Evolutionary conservation across 2,797 vertebrate genomes (phyloP).

Genomic region (Borostomias antarcticus): DNA sequence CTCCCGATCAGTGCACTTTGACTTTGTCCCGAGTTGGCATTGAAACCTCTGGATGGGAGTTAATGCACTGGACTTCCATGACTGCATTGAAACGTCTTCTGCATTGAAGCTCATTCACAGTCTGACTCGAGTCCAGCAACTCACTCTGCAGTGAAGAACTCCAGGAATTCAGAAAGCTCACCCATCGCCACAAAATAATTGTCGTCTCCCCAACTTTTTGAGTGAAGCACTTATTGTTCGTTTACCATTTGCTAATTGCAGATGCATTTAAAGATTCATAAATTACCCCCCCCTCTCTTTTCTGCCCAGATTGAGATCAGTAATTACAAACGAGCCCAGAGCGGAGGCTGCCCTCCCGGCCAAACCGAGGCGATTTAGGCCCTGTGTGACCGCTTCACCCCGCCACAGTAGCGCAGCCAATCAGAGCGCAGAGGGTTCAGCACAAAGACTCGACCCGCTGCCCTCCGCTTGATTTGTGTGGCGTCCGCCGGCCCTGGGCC

Average conservation of each 20-base stretch:
- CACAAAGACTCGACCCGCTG: conserved; percentile 26
- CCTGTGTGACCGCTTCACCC: conserved; percentile 6
- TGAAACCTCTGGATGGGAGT: conserved; percentile 11
- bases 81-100: not conserved
- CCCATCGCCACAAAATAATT: conserved; percentile 8
- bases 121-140: too few relatives aligned
- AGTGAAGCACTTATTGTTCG: conserved; percentile 4
- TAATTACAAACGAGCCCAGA: conserved; percentile 54
- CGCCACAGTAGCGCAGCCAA: conserved; percentile 8
- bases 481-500: conserved; percentile 15
- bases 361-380: conserved; percentile 41
- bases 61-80: too few relatives aligned
- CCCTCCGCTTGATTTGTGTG: conserved; percentile 27
- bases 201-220: conserved; percentile 23
- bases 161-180: not conserved
- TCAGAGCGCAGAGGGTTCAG: not conserved
- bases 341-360: conserved; percentile 17
- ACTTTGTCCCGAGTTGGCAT: not conserved
- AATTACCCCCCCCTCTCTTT: conserved; percentile 54
- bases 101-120: too few relatives aligned
- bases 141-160: not conserved
- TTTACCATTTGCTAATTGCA: conserved; percentile 35
- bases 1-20: conserved; percentile 13
- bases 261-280: conserved; percentile 43
- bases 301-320: conserved; percentile 49